These are phyloP conservation scores for Sus cebifrons DNA, from an alignment of 2,797 vertebrate species.

Conservation along the genomic window DNA sequence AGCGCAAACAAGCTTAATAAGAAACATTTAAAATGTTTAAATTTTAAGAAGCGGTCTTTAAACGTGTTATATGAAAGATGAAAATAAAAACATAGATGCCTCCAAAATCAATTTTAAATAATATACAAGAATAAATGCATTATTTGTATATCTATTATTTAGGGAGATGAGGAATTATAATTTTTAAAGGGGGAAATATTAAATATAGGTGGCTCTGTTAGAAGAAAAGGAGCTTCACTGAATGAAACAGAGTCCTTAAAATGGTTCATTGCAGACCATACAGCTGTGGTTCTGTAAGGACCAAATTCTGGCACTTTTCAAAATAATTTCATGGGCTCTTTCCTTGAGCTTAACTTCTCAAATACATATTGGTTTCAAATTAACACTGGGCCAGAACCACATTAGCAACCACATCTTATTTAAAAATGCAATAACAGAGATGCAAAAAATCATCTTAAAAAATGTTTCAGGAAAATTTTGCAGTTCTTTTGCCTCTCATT, in stretches of 20 bases:
- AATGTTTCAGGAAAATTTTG: constrained; percentile 86
- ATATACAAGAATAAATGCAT: constrained; percentile 81
- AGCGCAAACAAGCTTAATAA: constrained; percentile 86
- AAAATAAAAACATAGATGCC: constrained; percentile 83
- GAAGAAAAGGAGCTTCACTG: constrained; percentile 84
- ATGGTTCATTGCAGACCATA: constrained; percentile 85
- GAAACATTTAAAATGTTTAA: constrained; percentile 90
- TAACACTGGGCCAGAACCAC: constrained; percentile 97
- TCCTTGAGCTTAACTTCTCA: constrained; percentile 90
- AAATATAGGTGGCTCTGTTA: constrained; percentile 86
- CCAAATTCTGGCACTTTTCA: constrained; percentile 80
- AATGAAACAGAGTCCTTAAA: constrained; percentile 76
- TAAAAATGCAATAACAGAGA: constrained; percentile 89
- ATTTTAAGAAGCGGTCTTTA: constrained; percentile 89
- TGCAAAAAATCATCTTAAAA: constrained; percentile 88
- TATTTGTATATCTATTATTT: constrained; percentile 76
- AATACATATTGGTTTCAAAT: constrained; percentile 94
- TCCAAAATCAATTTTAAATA: constrained; percentile 83
- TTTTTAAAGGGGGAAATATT: constrained; percentile 85
- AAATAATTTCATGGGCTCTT: constrained; percentile 80
- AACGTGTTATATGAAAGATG: constrained; percentile 86
- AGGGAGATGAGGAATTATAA: constrained; percentile 78
- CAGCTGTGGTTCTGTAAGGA: constrained; percentile 74
- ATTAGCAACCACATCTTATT: constrained; percentile 96
- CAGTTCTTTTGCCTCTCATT: constrained; percentile 83